phyloP scores from a whole-genome alignment of 1,140 invertebrate genomes.

The Aphaenogaster rudis region DNA sequence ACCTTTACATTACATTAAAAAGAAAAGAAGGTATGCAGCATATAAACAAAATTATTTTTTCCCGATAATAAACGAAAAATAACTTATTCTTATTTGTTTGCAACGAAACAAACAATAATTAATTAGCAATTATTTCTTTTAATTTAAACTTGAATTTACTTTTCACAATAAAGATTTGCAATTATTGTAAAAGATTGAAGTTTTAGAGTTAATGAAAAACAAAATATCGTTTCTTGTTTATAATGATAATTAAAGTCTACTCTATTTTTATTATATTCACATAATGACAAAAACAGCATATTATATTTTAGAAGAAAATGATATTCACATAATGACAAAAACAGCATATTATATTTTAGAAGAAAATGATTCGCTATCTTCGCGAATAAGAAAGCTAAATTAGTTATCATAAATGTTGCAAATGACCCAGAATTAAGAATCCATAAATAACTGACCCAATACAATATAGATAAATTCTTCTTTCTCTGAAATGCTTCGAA shows the following conservation, averaged over 20 bases:
- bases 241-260: not conserved
- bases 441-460: slow-evolving; percentile 29
- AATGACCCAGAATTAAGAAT: slow-evolving; percentile 22
- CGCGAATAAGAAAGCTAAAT: slow-evolving; percentile 22
- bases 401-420: slow-evolving; percentile 27
- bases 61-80: not conserved
- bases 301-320: slow-evolving; percentile 31
- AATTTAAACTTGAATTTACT: not conserved
- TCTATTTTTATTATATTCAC: not conserved
- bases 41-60: not conserved
- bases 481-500: not conserved
- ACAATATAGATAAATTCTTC: slow-evolving; percentile 26
- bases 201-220: not conserved
- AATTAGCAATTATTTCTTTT: not conserved
- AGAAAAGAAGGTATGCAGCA: not conserved
- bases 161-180: not conserved
- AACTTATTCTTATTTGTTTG: not conserved
- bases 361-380: not conserved
- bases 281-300: not conserved
- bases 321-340: not conserved
- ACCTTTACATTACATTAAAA: not conserved
- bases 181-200: not conserved
- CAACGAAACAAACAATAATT: not conserved
- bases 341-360: not conserved
- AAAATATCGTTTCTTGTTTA: not conserved